These are phyloP conservation scores for Picathartes gymnocephalus DNA, from an alignment of 2,113 vertebrate genomes.

Conservation along the genomic window DNA sequence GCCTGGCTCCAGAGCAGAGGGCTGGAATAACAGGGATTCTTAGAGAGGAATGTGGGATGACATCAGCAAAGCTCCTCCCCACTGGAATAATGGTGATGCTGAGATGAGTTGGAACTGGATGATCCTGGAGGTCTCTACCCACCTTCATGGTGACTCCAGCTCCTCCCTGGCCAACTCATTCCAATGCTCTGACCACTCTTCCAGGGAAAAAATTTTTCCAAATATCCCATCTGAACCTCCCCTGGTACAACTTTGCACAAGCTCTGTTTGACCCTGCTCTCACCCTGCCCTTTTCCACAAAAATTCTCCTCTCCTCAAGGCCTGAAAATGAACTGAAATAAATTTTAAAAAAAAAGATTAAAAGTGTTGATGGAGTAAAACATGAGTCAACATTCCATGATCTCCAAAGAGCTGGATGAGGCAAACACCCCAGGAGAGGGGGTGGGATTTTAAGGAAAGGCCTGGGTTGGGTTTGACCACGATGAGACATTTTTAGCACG, in stretches of 20 bases:
- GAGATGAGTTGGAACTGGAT: neutral
- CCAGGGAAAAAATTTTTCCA: no score
- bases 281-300: neutral
- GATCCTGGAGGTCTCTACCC: neutral
- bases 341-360: neutral
- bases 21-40: slow-evolving; percentile 31
- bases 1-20: neutral
- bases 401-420: neutral
- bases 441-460: neutral
- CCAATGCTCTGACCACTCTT: neutral
- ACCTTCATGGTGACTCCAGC: neutral
- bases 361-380: neutral
- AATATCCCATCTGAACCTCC: neutral
- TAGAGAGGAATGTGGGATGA: neutral
- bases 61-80: neutral
- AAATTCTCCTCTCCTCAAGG: neutral
- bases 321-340: neutral
- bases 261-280: neutral
- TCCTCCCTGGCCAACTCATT: neutral
- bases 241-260: neutral
- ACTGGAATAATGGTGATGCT: neutral
- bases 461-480: neutral
- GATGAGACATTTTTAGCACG: neutral
- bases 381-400: neutral
- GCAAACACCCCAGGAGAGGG: slow-evolving; percentile 4